phyloP scores from a whole-genome alignment of 1,140 invertebrate genomes.

The Drosophila tristis region DNA sequence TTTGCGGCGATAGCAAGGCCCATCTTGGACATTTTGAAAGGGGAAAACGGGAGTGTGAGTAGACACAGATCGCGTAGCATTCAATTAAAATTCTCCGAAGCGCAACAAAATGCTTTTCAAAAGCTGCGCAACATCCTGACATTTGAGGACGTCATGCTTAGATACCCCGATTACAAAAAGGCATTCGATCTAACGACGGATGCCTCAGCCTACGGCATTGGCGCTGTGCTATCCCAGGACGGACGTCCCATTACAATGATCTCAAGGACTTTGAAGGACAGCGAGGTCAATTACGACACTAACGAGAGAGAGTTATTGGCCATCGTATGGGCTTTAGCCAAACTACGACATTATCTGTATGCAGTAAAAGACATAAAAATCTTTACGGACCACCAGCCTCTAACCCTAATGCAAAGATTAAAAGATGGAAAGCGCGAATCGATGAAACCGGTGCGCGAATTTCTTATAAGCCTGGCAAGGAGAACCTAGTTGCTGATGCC shows the following conservation, averaged over 20 bases:
- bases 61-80: too few relatives aligned
- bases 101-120: background rate
- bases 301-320: conserved; percentile 2
- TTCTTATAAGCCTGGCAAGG: too few relatives aligned
- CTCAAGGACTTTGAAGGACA: background rate
- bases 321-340: background rate
- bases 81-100: too few relatives aligned
- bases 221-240: background rate
- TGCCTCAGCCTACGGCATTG: background rate
- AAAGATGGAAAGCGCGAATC: background rate
- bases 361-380: background rate
- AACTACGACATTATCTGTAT: background rate
- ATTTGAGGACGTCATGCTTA: conserved; percentile 1
- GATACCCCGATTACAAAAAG: background rate
- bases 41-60: too few relatives aligned
- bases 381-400: background rate
- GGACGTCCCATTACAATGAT: background rate
- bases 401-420: background rate
- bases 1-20: too few relatives aligned
- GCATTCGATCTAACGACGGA: background rate
- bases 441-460: background rate
- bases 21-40: too few relatives aligned
- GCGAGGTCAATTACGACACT: background rate
- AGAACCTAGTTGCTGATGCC: too few relatives aligned
- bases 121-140: background rate